Base-by-base conservation (phyloP, 53 echinoderm and acorn worm genomes). In the Holothuria leucospilota region DNA sequence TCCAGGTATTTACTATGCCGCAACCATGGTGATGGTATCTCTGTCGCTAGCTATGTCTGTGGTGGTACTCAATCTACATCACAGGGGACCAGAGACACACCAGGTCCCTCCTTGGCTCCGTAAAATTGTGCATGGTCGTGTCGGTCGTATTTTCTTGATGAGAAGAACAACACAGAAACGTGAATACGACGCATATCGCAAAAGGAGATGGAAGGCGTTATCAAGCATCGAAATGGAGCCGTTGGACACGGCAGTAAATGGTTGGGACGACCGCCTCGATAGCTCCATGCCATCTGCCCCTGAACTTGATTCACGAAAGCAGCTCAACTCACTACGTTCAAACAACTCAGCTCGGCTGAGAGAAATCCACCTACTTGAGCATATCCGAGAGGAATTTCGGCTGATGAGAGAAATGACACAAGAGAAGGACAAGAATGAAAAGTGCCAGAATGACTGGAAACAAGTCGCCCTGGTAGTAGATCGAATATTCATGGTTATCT, bases 1-100 rank as follows among this genome's bases (percentile, higher is more conserved):
- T 46, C 1, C 91, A 98, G 98, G 93, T 70, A 93, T 95, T 38
- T 98, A 98, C 82, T 98, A 98, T 68, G 98, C 98, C 34, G 90
- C 92, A 14, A 94, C 94, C 14, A 98, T 98, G 98, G 98, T 98
- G 39, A 95, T 98, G 93, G 98, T 98, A 51, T 98, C 98, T 16
- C 59, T 98, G 39, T 98, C 97, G 30, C 64, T 98, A 24, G 90
- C 93, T 26, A 95, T 98, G 95, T 98, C 98, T 18, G 98, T 98
- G 24, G 93, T 94, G 20, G 98, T 98, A 11, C 95, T 98, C 18
- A 98, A 98, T 56, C 93, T 98, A 10, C 98, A 98, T 25, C 94
- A 95, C 51, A 85, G 95, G 34, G 98, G 98, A 42, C 95, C 98
- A 3, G 93, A 93, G 12, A 92, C 95, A 0, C 85, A 92, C 29